These are phyloP conservation scores for Lampris megalopsis DNA, from an alignment of 2,113 vertebrate genomes.

Conservation along the genomic window DNA sequence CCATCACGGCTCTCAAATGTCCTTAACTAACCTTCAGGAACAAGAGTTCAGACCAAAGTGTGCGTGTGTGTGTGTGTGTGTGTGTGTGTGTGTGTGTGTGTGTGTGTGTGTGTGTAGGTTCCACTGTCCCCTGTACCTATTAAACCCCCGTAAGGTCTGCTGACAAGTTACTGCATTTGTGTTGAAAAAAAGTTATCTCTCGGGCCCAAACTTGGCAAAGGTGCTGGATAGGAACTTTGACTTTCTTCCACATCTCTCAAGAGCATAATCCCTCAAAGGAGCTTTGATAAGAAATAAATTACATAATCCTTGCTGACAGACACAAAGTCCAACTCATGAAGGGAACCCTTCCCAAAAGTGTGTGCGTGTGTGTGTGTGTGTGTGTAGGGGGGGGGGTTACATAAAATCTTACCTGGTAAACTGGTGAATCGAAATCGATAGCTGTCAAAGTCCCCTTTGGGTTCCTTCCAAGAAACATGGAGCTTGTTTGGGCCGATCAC, in stretches of 20 bases:
- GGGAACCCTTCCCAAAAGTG: slow-evolving; percentile 27
- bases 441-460: slow-evolving; percentile 82
- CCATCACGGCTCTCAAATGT: slow-evolving; percentile 11
- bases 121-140: slow-evolving; percentile 27
- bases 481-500: slow-evolving; percentile 75
- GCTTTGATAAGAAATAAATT: slow-evolving; percentile 69
- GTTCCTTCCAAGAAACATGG: slow-evolving; percentile 81
- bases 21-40: slow-evolving; percentile 26
- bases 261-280: slow-evolving; percentile 62
- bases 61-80: not conserved
- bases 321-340: slow-evolving; percentile 46
- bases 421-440: slow-evolving; percentile 81
- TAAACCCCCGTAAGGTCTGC: slow-evolving; percentile 47
- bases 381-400: not conserved
- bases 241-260: slow-evolving; percentile 46
- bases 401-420: slow-evolving; percentile 71
- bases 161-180: slow-evolving; percentile 47
- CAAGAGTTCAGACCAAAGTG: not conserved
- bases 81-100: slow-evolving; percentile 1
- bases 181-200: slow-evolving; percentile 44
- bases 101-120: not conserved
- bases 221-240: slow-evolving; percentile 48
- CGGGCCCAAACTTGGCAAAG: slow-evolving; percentile 60
- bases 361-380: slow-evolving; percentile 14
- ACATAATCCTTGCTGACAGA: slow-evolving; percentile 66